Evolutionary conservation across 1,140 invertebrate genomes (phyloP), one percentile per base, ranked within the genome.

Genomic region (Maniola jurtina): DNA sequence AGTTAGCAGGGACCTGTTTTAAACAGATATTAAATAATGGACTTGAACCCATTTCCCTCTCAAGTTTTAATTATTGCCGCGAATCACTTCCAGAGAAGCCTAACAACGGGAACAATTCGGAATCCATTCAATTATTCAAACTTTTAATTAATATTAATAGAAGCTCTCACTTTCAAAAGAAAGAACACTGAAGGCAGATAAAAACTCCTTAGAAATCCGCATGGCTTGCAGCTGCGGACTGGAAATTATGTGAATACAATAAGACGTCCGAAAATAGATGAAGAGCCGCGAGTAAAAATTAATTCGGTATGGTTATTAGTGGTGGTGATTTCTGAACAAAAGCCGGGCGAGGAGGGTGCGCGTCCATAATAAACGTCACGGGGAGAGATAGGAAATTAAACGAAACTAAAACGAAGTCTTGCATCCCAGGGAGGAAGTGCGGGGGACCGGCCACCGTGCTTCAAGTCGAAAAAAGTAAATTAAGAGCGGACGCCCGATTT

Each of bases 91-190:
- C 78, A 76, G 78, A 62, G 77, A 80, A 84, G 75, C 79, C 77
- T 79, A 79, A 88, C 85, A 86, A 83, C 83, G 80, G 66, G 80
- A 83, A 89, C 84, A 88, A 89, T 89, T 84, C 82, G 73, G 75
- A 88, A 88, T 85, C 79, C 81, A 88, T 88, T 90, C 85, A 89
- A 84, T 90, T 88, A 89, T 89, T 87, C 83, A 88, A 90, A 88
- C 83, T 90, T 90, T 90, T 89, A 90, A 88, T 90, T 89, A 89
- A 88, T 88, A 89, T 90, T 88, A 90, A 88, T 90, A 88, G 85
- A 79, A 83, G 83, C 81, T 84, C 85, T 84, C 80, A 85, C 80
- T 88, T 87, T 83, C 78, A 85, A 88, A 89, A 86, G 85, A 86
- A 89, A 87, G 83, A 87, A 88, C 81, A 86, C 81, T 77, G 81